phyloP scores from a whole-genome alignment of 2,113 vertebrate species.

The Scolopax mira region DNA sequence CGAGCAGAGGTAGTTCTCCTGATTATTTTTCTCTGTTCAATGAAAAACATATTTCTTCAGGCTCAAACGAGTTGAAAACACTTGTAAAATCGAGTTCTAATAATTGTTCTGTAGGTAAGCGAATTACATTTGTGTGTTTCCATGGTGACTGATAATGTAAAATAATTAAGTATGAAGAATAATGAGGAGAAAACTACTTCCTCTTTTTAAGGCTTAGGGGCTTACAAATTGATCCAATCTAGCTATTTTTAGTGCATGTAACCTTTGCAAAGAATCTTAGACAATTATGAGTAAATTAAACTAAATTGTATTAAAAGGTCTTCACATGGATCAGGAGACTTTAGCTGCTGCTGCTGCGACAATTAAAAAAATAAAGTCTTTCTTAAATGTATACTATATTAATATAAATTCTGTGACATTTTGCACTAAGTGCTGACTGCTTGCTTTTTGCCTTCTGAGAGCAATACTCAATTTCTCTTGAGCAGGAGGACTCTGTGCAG shows the following conservation, averaged over 20 bases:
- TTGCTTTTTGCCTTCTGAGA: neutral
- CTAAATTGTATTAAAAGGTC: slow-evolving; percentile 50
- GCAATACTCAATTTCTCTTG: neutral
- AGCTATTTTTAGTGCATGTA: slow-evolving; percentile 68
- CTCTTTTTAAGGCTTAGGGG: slow-evolving; percentile 74
- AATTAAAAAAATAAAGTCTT: slow-evolving; percentile 18
- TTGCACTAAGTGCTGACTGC: neutral
- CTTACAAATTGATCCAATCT: slow-evolving; percentile 69
- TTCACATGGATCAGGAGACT: slow-evolving; percentile 43
- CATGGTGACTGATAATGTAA: slow-evolving; percentile 73
- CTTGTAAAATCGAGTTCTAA: slow-evolving; percentile 57
- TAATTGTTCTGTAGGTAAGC: slow-evolving; percentile 44
- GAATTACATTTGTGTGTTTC: slow-evolving; percentile 69
- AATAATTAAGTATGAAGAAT: slow-evolving; percentile 76
- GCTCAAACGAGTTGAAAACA: slow-evolving; percentile 54
- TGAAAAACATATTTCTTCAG: slow-evolving; percentile 28
- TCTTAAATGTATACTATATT: neutral
- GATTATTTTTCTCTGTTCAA: neutral
- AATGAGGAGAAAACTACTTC: slow-evolving; percentile 76
- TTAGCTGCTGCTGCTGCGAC: slow-evolving; percentile 28
- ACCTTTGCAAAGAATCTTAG: slow-evolving; percentile 60
- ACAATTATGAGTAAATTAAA: slow-evolving; percentile 65
- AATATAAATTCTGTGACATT: neutral
- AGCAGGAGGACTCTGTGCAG: neutral
- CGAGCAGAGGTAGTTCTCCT: neutral